phyloP scores from a whole-genome alignment of 2,113 vertebrate genomes.

The Hymenochirus boettgeri region DNA sequence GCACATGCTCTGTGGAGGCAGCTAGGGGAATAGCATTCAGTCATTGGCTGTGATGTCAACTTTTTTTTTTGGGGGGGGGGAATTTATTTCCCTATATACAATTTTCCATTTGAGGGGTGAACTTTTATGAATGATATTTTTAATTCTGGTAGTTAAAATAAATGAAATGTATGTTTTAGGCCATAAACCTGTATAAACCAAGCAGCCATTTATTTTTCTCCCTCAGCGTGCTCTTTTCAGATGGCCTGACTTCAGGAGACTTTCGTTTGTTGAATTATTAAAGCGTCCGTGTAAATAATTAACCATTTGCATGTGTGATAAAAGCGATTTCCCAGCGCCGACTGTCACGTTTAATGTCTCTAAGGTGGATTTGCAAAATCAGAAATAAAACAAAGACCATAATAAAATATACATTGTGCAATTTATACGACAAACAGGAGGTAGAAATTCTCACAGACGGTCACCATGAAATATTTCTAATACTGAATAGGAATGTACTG shows the following conservation, averaged over 20 bases:
- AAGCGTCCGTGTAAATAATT: constrained; percentile 23
- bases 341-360: constrained; percentile 21
- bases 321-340: constrained; percentile 11
- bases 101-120: too few species aligned
- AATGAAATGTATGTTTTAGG: too few species aligned
- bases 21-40: too few species aligned
- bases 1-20: too few species aligned
- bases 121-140: too few species aligned
- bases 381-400: neutral
- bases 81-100: too few species aligned
- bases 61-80: too few species aligned
- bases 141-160: too few species aligned
- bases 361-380: neutral
- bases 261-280: constrained; percentile 28
- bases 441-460: neutral
- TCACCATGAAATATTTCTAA: too few species aligned
- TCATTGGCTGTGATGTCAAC: too few species aligned
- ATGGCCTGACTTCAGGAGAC: constrained; percentile 25
- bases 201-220: neutral
- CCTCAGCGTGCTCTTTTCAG: neutral
- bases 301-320: constrained; percentile 29
- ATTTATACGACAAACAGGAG: neutral
- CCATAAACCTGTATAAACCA: too few species aligned
- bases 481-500: neutral
- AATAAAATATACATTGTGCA: neutral